A percentile compares a stretch with the other conserved stretches of the same genome.
Conservation (phyloP, 2,113 vertebrate genomes). For the Hypanus sabinus region DNA sequence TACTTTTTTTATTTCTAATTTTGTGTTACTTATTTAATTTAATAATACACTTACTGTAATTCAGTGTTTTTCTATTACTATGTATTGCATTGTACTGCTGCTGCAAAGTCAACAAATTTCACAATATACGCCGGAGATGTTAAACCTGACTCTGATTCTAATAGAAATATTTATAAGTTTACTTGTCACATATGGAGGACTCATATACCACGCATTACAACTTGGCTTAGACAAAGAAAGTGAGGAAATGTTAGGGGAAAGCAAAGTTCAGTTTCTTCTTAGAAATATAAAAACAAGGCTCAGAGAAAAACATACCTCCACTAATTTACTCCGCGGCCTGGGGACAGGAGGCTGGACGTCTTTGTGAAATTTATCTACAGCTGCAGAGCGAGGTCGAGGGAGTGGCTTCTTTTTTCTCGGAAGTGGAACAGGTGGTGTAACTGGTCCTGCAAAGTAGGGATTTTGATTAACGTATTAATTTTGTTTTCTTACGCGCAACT, state of each 20-base stretch:
- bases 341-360: constrained; percentile 53
- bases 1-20: too few relatives aligned
- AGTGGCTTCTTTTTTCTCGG: constrained; percentile 52
- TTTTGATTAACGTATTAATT: not conserved
- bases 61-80: too few relatives aligned
- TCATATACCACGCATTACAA: not conserved
- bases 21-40: too few relatives aligned
- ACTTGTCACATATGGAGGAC: not conserved
- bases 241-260: not conserved
- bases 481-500: too few relatives aligned
- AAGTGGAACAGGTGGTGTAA: constrained; percentile 51
- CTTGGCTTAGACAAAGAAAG: too few relatives aligned
- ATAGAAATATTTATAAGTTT: not conserved
- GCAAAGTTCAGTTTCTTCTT: not conserved
- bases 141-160: too few relatives aligned
- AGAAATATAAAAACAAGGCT: not conserved
- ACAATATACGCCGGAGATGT: too few relatives aligned
- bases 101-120: too few relatives aligned
- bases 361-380: not conserved
- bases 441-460: constrained; percentile 42
- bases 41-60: too few relatives aligned
- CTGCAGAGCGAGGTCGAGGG: constrained; percentile 40
- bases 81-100: too few relatives aligned
- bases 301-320: constrained; percentile 49
- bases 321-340: constrained; percentile 58